These are phyloP conservation scores for Deladenus siricidicola DNA, from an alignment of 2,888 invertebrate species.

Conservation along the genomic window DNA sequence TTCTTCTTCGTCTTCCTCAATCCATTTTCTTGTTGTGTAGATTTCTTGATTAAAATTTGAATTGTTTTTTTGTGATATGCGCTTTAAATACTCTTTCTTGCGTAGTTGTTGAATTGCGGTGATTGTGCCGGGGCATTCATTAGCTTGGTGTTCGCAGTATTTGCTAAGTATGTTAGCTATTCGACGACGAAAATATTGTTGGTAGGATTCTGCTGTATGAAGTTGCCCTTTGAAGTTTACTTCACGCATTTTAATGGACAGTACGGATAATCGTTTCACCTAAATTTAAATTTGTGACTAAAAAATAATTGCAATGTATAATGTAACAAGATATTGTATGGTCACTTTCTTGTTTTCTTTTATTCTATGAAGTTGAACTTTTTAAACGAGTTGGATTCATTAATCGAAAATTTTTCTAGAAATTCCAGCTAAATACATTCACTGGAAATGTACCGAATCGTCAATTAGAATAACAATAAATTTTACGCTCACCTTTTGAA, in stretches of 20 bases:
- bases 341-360: too few relatives aligned
- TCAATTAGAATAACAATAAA: too few relatives aligned
- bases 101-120: background rate
- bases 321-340: background rate
- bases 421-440: too few relatives aligned
- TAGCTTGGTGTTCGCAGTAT: slow-evolving; percentile 42
- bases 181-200: slow-evolving; percentile 48
- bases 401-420: background rate
- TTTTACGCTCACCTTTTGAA: too few relatives aligned
- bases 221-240: slow-evolving; percentile 40
- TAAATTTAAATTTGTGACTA: slow-evolving; percentile 14
- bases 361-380: too few relatives aligned
- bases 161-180: slow-evolving; percentile 43
- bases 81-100: background rate
- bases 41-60: slow-evolving; percentile 7
- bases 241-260: slow-evolving; percentile 29
- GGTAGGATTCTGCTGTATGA: slow-evolving; percentile 41
- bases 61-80: background rate
- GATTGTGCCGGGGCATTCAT: slow-evolving; percentile 44
- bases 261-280: slow-evolving; percentile 16
- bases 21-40: background rate
- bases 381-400: too few relatives aligned
- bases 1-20: slow-evolving; percentile 41
- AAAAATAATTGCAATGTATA: background rate
- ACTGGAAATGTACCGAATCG: too few relatives aligned